Evolutionary conservation across 2,113 vertebrate genomes (phyloP).

Genomic region (Rhagologus leucostigma): DNA sequence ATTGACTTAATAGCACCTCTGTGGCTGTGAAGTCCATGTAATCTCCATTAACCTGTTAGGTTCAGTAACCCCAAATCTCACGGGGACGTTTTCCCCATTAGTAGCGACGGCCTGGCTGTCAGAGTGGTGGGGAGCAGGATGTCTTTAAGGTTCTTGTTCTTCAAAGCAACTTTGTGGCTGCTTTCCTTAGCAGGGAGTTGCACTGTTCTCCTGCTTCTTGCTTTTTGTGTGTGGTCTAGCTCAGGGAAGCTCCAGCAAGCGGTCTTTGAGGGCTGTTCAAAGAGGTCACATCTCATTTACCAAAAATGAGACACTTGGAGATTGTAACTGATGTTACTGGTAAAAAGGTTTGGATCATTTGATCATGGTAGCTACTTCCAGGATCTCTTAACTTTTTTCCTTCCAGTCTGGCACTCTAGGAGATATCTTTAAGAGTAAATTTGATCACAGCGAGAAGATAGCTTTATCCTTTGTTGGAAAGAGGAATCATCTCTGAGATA

Average conservation of each 20-base stretch:
- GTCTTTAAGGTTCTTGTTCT: not conserved
- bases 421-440: not conserved
- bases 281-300: not conserved
- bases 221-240: not conserved
- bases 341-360: not conserved
- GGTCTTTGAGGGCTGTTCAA: not conserved
- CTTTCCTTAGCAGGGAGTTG: not conserved
- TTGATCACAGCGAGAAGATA: not conserved
- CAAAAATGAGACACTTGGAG: not conserved
- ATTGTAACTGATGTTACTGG: not conserved
- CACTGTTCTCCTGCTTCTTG: not conserved
- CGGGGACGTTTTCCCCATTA: not conserved
- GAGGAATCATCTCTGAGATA: not conserved
- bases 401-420: not conserved
- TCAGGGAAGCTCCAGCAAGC: not conserved
- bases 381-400: not conserved
- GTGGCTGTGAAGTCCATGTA: not conserved
- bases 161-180: not conserved
- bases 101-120: not conserved
- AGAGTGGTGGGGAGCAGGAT: not conserved
- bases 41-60: slow-evolving; percentile 35
- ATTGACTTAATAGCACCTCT: slow-evolving; percentile 38
- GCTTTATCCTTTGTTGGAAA: not conserved
- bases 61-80: slow-evolving; percentile 3
- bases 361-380: not conserved